These are phyloP conservation scores for Genyomyrus donnyi DNA, from an alignment of 2,113 vertebrate species.

Conservation along the genomic window DNA sequence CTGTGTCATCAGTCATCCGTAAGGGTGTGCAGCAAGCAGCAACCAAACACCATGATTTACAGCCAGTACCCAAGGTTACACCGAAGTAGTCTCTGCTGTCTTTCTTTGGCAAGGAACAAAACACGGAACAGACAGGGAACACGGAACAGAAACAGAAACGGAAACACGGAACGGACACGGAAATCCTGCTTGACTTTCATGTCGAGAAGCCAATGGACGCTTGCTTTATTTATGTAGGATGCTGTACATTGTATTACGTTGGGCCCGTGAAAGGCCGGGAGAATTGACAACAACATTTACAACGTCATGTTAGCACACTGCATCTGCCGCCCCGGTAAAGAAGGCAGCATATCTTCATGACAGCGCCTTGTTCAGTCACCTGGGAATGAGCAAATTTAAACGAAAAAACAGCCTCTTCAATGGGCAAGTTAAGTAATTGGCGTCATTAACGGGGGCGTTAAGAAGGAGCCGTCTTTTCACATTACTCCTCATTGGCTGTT, in stretches of 20 bases:
- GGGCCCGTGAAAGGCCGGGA: background rate
- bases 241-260: too few species aligned
- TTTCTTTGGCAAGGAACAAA: background rate
- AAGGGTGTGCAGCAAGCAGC: background rate
- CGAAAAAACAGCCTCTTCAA: background rate
- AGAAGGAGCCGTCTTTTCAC: background rate
- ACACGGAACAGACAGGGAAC: too few species aligned
- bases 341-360: background rate
- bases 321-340: background rate
- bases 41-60: background rate
- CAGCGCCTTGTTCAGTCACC: background rate
- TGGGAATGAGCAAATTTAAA: background rate
- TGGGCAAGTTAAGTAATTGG: constrained; percentile 19
- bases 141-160: too few species aligned
- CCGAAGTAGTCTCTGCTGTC: background rate
- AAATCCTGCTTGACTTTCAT: background rate
- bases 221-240: background rate
- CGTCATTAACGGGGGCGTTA: background rate
- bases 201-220: background rate
- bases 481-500: constrained; percentile 2
- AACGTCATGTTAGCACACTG: background rate
- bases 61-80: background rate
- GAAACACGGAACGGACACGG: too few species aligned
- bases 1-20: background rate
- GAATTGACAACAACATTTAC: background rate